Evolutionary conservation across 2,888 invertebrate species (phyloP).

Genomic region (Meliscaeva auricollis): DNA sequence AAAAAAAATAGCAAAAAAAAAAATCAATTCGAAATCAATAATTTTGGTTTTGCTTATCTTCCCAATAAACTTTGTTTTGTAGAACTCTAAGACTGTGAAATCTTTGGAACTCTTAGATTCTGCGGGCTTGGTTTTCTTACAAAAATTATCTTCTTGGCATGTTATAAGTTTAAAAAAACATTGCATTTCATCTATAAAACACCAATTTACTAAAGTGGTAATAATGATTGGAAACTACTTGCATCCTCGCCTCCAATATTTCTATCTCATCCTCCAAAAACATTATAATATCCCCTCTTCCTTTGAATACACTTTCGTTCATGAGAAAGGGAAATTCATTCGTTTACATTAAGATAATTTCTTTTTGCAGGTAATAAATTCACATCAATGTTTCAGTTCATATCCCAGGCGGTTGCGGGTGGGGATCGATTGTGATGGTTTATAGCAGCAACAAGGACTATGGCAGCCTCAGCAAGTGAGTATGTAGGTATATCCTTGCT

Average conservation of each 20-base stretch:
- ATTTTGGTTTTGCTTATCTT: too few relatives aligned
- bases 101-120: too few relatives aligned
- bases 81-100: too few relatives aligned
- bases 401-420: conserved; percentile 37
- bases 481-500: conserved; percentile 8
- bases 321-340: conserved; percentile 72
- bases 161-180: too few relatives aligned
- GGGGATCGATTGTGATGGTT: conserved; percentile 37
- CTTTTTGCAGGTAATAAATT: conserved; percentile 75
- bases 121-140: too few relatives aligned
- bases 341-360: conserved; percentile 75
- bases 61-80: too few relatives aligned
- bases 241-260: not conserved
- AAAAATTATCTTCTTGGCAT: too few relatives aligned
- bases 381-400: conserved; percentile 73
- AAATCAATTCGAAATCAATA: too few relatives aligned
- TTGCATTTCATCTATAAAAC: too few relatives aligned
- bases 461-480: not conserved
- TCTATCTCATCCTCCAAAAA: not conserved
- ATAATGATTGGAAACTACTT: not conserved
- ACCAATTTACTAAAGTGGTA: not conserved
- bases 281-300: too few relatives aligned
- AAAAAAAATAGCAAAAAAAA: not conserved
- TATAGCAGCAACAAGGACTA: conserved; percentile 40
- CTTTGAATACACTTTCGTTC: conserved; percentile 36